Evolutionary conservation across 2,113 vertebrate species (phyloP).

Genomic region (Fukomys damarensis): DNA sequence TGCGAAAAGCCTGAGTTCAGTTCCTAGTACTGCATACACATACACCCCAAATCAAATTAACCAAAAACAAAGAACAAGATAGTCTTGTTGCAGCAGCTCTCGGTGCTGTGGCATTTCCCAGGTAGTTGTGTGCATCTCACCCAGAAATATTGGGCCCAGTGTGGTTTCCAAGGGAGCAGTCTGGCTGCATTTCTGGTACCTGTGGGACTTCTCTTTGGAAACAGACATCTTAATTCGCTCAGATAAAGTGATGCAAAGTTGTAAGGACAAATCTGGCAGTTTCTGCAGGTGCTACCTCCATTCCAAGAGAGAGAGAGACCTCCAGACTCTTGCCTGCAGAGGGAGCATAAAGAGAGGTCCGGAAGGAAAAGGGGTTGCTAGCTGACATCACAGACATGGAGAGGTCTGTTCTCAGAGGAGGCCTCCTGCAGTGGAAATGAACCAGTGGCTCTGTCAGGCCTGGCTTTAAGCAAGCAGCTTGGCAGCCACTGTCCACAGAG

Average conservation of each 20-base stretch:
- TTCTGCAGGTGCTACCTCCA: not conserved
- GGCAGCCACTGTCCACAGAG: not conserved
- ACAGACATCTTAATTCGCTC: not conserved
- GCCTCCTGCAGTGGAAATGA: not conserved
- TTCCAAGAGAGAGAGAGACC: not conserved
- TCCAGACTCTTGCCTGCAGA: not conserved
- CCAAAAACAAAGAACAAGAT: not conserved
- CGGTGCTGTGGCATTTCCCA: not conserved
- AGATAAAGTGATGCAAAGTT: not conserved
- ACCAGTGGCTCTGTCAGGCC: not conserved
- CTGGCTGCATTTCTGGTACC: not conserved
- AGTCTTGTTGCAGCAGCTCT: rapidly evolving
- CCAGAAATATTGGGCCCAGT: too few species aligned
- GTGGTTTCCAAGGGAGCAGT: not conserved
- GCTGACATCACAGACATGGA: rapidly evolving
- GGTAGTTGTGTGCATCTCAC: not conserved
- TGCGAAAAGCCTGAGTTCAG: not conserved
- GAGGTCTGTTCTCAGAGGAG: not conserved
- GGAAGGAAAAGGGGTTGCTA: not conserved
- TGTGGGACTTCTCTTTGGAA: not conserved
- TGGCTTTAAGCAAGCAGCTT: not conserved
- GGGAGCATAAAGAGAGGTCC: not conserved
- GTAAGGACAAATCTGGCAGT: not conserved
- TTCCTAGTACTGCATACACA: not conserved
- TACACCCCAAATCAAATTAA: too few species aligned